Conservation (phyloP, 2,888 invertebrate species). For the Mycalesis mineus region DNA sequence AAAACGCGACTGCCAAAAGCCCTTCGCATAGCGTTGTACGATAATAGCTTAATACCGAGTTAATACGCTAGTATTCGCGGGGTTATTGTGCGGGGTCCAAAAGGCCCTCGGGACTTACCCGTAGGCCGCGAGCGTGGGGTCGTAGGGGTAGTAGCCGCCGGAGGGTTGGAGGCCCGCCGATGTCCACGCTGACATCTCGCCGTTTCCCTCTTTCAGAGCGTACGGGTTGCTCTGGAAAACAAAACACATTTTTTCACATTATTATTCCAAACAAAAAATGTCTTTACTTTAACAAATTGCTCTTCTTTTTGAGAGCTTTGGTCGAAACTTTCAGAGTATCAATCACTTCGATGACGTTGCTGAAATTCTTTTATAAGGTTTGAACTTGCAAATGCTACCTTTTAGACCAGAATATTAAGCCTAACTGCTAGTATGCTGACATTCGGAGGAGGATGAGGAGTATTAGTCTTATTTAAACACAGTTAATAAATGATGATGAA, state of each 20-base stretch:
- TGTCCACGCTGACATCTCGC: constrained; percentile 95
- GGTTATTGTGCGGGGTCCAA: constrained; percentile 38
- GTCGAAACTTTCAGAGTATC: no score
- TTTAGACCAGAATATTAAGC: no score
- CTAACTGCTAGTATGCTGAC: no score
- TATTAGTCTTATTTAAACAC: no score
- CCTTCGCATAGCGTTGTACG: constrained; percentile 74
- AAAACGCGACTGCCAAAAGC: constrained; percentile 63
- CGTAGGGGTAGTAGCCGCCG: constrained; percentile 95
- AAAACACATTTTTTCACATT: constrained; percentile 29
- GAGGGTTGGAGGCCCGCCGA: constrained; percentile 93
- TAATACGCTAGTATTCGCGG: constrained; percentile 58
- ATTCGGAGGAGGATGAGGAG: no score
- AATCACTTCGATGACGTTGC: no score
- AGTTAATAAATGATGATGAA: no score
- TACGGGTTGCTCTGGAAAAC: constrained; percentile 92
- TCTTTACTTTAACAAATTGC: no score
- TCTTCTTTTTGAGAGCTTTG: no score
- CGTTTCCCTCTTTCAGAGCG: constrained; percentile 89
- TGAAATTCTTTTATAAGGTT: no score
- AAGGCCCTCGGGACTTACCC: constrained; percentile 85
- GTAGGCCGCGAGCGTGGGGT: constrained; percentile 94
- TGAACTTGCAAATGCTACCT: no score
- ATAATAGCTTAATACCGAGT: constrained; percentile 30
- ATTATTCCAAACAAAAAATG: neutral